Conservation (phyloP, 2,797 vertebrate species). For the Atherinosoma microstoma region DNA sequence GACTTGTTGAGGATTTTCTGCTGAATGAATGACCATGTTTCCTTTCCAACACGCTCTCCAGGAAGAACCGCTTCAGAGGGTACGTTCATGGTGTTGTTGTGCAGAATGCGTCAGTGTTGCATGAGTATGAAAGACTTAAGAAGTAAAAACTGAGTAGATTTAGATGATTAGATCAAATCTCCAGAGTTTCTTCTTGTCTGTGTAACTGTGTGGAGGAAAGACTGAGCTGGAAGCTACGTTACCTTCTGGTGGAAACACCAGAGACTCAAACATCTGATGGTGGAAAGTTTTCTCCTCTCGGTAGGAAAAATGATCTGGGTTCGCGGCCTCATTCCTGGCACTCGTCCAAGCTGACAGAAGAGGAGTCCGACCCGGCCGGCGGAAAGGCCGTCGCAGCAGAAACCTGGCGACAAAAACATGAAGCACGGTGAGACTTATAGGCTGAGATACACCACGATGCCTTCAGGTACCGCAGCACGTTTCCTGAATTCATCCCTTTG, state of each 20-base stretch:
- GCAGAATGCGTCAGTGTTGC: too few relatives aligned
- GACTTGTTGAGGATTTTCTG: not conserved
- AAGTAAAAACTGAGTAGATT: too few relatives aligned
- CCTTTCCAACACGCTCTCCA: conserved; percentile 69
- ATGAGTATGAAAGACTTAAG: too few relatives aligned
- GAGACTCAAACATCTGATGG: too few relatives aligned
- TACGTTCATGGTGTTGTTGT: conserved; percentile 59
- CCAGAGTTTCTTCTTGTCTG: too few relatives aligned
- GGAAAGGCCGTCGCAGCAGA: conserved; percentile 57
- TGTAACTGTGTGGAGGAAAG: too few relatives aligned
- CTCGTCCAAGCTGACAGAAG: conserved; percentile 89
- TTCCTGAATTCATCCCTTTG: too few relatives aligned
- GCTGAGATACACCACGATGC: too few relatives aligned
- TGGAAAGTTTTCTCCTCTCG: conserved; percentile 29
- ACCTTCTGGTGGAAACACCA: not conserved
- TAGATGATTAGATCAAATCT: not conserved
- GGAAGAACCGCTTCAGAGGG: conserved; percentile 82
- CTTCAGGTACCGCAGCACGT: too few relatives aligned
- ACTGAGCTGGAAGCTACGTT: too few relatives aligned
- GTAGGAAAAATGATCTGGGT: conserved; percentile 87
- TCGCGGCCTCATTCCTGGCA: conserved; percentile 93
- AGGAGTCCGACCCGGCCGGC: conserved; percentile 73
- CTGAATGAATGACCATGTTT: not conserved
- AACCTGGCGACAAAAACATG: conserved; percentile 84
- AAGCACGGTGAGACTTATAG: conserved; percentile 83